These are phyloP conservation scores for Dysmachus trigonus DNA, from an alignment of 2,888 invertebrate genomes.

Conservation along the genomic window DNA sequence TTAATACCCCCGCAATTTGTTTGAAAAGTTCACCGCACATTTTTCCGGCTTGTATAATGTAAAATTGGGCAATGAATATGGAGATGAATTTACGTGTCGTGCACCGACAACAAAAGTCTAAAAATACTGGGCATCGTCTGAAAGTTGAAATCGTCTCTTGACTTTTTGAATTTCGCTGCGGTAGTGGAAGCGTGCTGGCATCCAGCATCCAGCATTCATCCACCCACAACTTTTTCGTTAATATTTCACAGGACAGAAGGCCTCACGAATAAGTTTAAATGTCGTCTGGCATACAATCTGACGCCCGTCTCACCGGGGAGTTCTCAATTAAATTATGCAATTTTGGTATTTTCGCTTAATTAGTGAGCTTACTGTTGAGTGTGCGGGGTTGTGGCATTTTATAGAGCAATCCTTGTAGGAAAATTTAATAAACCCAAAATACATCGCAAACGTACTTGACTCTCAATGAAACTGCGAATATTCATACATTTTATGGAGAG, in stretches of 20 bases:
- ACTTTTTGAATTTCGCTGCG: not conserved
- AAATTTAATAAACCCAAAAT: not conserved
- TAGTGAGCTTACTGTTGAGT: not conserved
- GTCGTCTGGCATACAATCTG: not conserved
- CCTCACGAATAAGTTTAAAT: not conserved
- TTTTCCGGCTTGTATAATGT: not conserved
- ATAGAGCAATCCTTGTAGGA: not conserved
- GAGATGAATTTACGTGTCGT: not conserved
- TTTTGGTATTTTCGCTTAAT: not conserved
- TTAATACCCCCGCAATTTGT: not conserved
- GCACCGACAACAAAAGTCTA: not conserved
- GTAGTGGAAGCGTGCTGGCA: not conserved
- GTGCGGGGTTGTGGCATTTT: not conserved
- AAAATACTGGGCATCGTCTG: not conserved
- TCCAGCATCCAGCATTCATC: not conserved
- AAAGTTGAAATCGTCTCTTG: not conserved
- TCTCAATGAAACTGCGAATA: not conserved
- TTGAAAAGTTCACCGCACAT: not conserved
- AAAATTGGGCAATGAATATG: slow-evolving; percentile 1
- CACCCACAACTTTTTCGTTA: not conserved
- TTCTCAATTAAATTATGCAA: not conserved
- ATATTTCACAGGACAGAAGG: not conserved
- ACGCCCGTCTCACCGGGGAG: not conserved
- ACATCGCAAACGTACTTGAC: not conserved
- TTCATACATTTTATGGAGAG: not conserved